These are phyloP conservation scores for Chaetops frenatus DNA, from an alignment of 2,113 vertebrate species.

Conservation along the genomic window DNA sequence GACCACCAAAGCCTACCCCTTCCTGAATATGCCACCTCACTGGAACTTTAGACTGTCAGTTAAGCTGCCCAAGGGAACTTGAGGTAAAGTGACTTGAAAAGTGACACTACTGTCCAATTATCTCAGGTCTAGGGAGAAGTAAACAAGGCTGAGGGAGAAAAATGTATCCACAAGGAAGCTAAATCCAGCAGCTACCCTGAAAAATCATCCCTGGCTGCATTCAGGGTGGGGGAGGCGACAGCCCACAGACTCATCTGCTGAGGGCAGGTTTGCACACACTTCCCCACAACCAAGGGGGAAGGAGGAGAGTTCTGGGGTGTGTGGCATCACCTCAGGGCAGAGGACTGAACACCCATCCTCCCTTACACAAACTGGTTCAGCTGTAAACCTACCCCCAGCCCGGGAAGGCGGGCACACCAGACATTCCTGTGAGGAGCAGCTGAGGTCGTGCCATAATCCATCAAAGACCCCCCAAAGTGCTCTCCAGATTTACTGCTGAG, in stretches of 20 bases:
- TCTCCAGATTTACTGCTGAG: neutral
- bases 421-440: neutral
- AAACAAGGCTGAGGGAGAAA: neutral
- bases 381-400: rapidly evolving
- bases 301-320: neutral
- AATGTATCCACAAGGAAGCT: neutral
- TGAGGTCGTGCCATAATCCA: neutral
- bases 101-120: neutral
- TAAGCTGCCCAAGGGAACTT: neutral
- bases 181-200: neutral
- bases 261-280: neutral
- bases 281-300: rapidly evolving
- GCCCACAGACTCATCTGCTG: neutral
- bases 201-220: neutral
- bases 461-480: neutral
- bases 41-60: neutral
- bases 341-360: neutral
- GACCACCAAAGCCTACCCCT: neutral
- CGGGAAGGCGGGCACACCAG: rapidly evolving
- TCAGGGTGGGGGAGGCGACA: neutral
- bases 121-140: neutral
- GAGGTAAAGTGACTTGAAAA: neutral
- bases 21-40: neutral
- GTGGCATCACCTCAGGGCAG: neutral
- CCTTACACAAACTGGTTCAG: neutral